Conservation (phyloP, 2,888 invertebrate species). For the Horisme vitalbata region DNA sequence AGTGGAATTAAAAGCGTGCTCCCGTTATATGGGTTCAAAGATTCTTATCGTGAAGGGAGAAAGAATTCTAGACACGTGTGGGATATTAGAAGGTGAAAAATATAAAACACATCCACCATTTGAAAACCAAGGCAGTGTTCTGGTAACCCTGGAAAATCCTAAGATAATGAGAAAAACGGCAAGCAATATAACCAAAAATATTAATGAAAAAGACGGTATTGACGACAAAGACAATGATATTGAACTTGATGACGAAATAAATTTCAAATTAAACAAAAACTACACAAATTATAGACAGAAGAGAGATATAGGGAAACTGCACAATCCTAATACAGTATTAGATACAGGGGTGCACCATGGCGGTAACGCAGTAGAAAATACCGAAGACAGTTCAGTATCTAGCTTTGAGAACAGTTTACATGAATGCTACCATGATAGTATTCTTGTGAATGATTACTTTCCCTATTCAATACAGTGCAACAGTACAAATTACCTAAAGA, state of each 20-base stretch:
- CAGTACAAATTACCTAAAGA: slow-evolving; percentile 86
- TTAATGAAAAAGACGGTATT: slow-evolving; percentile 7
- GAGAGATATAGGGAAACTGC: slow-evolving; percentile 60
- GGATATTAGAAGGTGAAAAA: slow-evolving; percentile 87
- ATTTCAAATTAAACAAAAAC: slow-evolving; percentile 6
- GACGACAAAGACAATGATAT: slow-evolving; percentile 3
- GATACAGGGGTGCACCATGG: slow-evolving; percentile 91
- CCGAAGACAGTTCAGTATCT: slow-evolving; percentile 87
- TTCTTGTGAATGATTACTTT: slow-evolving; percentile 88
- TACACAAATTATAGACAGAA: slow-evolving; percentile 40
- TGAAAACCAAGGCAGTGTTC: slow-evolving; percentile 82
- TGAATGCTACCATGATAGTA: slow-evolving; percentile 89
- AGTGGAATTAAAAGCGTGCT: slow-evolving; percentile 90
- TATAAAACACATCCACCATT: slow-evolving; percentile 85
- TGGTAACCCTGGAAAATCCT: slow-evolving; percentile 70
- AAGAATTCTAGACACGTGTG: slow-evolving; percentile 89
- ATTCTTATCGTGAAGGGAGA: slow-evolving; percentile 92
- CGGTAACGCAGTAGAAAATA: slow-evolving; percentile 86
- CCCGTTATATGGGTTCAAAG: slow-evolving; percentile 89
- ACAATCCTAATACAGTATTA: slow-evolving; percentile 80
- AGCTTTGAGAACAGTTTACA: slow-evolving; percentile 91
- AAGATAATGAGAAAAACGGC: slow-evolving; percentile 16
- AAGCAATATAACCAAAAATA: slow-evolving; percentile 26
- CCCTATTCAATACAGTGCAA: slow-evolving; percentile 86
- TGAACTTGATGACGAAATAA: not conserved